phyloP scores from a whole-genome alignment of 1,140 invertebrate genomes.

The Zaprionus nigranus region DNA sequence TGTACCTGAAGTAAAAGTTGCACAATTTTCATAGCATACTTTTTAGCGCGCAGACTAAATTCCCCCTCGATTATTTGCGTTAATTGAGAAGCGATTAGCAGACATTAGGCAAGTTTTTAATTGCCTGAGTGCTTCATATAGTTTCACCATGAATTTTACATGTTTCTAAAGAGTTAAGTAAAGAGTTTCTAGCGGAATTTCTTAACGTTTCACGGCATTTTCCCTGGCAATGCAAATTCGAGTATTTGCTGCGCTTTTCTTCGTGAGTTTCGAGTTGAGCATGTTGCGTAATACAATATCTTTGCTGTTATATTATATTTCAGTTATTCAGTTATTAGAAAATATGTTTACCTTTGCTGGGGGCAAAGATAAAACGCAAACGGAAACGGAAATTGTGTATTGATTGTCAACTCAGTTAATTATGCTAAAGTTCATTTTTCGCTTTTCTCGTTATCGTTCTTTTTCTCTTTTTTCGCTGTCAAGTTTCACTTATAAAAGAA shows the following conservation, averaged over 20 bases:
- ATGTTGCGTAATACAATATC: neutral
- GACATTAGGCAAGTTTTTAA: constrained; percentile 27
- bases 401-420: constrained; percentile 8
- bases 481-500: constrained; percentile 5
- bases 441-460: neutral
- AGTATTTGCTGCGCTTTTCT: neutral
- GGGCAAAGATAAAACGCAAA: neutral
- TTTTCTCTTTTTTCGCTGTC: neutral
- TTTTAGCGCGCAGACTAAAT: constrained; percentile 22
- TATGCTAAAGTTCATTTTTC: constrained; percentile 6
- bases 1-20: constrained; percentile 17
- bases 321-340: neutral
- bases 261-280: neutral
- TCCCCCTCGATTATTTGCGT: neutral
- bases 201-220: neutral
- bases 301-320: neutral
- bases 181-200: neutral
- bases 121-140: constrained; percentile 8
- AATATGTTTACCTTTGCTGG: neutral
- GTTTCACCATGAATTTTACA: neutral
- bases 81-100: constrained; percentile 39
- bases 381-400: constrained; percentile 1
- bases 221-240: neutral
- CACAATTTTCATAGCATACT: constrained; percentile 24
- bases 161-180: neutral